Base-by-base conservation (phyloP, 2,888 invertebrate genomes). In the Tiphia femorata region DNA sequence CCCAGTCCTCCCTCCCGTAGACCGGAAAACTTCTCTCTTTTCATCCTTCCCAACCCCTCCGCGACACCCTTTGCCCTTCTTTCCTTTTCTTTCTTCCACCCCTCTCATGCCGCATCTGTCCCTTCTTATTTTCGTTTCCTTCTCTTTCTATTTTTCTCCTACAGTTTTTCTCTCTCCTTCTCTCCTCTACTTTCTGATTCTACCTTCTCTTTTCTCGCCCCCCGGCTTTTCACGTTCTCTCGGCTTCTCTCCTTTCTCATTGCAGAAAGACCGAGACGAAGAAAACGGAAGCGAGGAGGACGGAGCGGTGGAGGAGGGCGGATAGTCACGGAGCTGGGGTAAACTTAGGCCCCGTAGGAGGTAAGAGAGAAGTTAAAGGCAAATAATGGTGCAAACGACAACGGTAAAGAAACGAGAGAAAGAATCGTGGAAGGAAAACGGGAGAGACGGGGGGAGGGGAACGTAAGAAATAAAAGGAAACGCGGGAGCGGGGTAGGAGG, bases 351-450 rank as follows among this genome's bases (percentile, higher is more conserved):
- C 4, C 27, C 23, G n/a, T 33, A 10, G n/a, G 44, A 33, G 47
- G 14, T n/a, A 38, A 25, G 48, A 35, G 38, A 44, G 48, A 56
- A 64, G 56, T 56, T 67, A 64, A 76, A 75, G 69, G 70, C 72
- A 75, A 76, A 75, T 75, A 75, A 73, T 64, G 64, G 64, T 52
- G 47, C 17, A 57, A 62, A 59, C 54, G 64, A 61, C 53, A 58
- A 66, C 57, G 35, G n/a, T n/a, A n/a, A n/a, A n/a, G n/a, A n/a
- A n/a, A n/a, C n/a, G n/a, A n/a, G n/a, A n/a, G n/a, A n/a, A n/a
- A n/a, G n/a, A n/a, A n/a, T n/a, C n/a, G n/a, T n/a, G n/a, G n/a
- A n/a, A n/a, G 41, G 35, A 37, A 10, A 16, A 23, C 29, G 46
- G 23, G 20, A 35, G 17, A 38, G 19, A 10, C 4, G 47, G 19